Base-by-base conservation (phyloP, 2,888 invertebrate genomes). In the Amphimallon solstitiale region DNA sequence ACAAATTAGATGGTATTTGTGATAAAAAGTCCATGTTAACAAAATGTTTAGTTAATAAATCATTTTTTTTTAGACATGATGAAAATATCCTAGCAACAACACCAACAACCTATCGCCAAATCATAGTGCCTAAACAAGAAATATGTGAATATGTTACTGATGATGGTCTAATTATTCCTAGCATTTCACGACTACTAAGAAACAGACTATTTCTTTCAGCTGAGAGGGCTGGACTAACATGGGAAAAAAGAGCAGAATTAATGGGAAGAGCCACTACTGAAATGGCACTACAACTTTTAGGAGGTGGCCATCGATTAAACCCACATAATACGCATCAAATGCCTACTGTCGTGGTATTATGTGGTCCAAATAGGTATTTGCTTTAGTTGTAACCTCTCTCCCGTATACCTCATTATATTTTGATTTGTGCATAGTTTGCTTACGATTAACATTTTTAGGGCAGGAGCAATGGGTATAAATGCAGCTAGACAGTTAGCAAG, bases 311-410 rank as follows among this genome's bases (percentile, higher is more conserved):
- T 75, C 86, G 95, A 61, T 85, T 95, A 64, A 93, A 92, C 78
- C 91, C 94, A 48, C 89, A 91, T 75, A 96, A 96, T 82, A 90
- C 90, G 69, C 96, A 96, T 84, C 96, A 96, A 83, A 88, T 90
- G 86, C 95, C 95, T 62, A 88, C 88, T 49, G 92, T 93, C 52
- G 91, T 91, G 63, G 89, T 92, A 68, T 85, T 95, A 75, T 89
- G 89, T 73, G 89, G 89, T 52, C 86, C 90, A 29, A 90, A 92
- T 81, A 85, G 85, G 77, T 85, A 86, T 77, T 35, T 3, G 5
- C 29, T 29, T 29, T 29, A 3, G 5, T 29, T 29, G 9, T 29
- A 7, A 29, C 1, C 9, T 29, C 5, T 23, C 3, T 23, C 5
- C 23, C 5, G 23, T 23, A 23, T 5, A 23, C 23, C 5, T 23